Evolutionary conservation across 64 coral and sea anemone species (phyloP), one percentile per base, ranked within the genome.

Genomic region (Pocillopora verrucosa): DNA sequence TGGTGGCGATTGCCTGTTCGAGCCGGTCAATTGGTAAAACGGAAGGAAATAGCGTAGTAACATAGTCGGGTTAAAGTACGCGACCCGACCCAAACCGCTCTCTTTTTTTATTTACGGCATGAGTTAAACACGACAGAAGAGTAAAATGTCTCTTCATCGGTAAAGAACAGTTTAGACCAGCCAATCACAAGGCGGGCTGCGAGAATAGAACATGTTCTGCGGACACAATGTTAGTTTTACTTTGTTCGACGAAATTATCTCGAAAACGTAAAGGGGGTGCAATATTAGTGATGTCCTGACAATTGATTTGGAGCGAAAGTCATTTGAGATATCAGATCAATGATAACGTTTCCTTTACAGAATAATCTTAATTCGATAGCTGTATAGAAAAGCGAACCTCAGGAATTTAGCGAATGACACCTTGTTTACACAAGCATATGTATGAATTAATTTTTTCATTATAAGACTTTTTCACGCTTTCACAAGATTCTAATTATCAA

Each of bases 371-470:
- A 41, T 45, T 7, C 7, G 41, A 51, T 7, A 51, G 1, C 7
- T 51, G 41, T 51, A 51, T 51, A 7, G 41, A 56, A 13, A 35
- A 83, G 13, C 67, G 9, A 67, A 13, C 59, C 22, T 80, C 1
- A 67, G 26, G 62, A 84, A 84, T 84, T 36, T 67, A 63, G 68
- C 19, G 34, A 36, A 12, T 84, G 80, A 17, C 80, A 84, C 13
- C 13, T 84, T 84, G 80, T 84, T 84, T 84, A 67, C 80, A 68
- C 79, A 61, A 14, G 34, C 59, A 64, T 62, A 62, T 45, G 62
- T 64, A 38, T 68, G 68, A 84, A 36, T 70, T 20, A 17, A 84
- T 84, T 57, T 65, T 69, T 20, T 36, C 41, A 84, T 68, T 16
- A 84, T 84, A 56, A 70, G 11, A 63, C 35, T 65, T 41, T 20